Evolutionary conservation across 2,113 vertebrate species (phyloP).

Genomic region (Acinonyx jubatus): DNA sequence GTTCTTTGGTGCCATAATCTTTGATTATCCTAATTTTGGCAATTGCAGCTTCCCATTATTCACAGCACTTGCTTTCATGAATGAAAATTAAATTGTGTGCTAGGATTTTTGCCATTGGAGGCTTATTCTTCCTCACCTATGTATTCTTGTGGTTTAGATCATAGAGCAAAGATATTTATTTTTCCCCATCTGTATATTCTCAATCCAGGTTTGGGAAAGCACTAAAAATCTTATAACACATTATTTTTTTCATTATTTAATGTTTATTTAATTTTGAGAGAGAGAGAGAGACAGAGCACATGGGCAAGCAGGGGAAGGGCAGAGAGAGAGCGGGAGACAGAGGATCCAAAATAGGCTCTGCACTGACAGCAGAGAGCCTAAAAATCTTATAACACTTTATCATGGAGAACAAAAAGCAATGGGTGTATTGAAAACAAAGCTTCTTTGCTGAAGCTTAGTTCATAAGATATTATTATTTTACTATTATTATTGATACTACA

Average conservation of each 20-base stretch:
- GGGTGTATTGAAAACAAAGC: not conserved
- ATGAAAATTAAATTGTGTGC: constrained; percentile 60
- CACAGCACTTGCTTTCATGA: constrained; percentile 52
- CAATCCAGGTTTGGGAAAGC: not conserved
- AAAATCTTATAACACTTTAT: not conserved
- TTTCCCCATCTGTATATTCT: not conserved
- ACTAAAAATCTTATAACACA: not conserved
- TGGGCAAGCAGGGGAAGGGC: no score
- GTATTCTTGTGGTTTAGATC: not conserved
- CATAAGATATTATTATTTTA: not conserved
- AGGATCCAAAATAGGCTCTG: no score
- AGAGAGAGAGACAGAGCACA: no score
- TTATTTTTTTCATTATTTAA: no score
- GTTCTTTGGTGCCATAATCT: constrained; percentile 56
- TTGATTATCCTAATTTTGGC: constrained; percentile 61
- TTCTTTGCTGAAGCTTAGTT: not conserved
- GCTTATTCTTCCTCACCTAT: not conserved
- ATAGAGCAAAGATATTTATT: not conserved
- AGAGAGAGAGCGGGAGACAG: no score
- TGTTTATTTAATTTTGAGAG: no score
- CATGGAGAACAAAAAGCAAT: not conserved
- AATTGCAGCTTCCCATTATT: constrained; percentile 35
- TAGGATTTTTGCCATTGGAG: constrained; percentile 4
- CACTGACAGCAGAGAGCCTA: not conserved
- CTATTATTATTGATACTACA: not conserved